These are phyloP conservation scores for Trichonephila inaurata DNA, from an alignment of 1,140 invertebrate species.

Conservation along the genomic window DNA sequence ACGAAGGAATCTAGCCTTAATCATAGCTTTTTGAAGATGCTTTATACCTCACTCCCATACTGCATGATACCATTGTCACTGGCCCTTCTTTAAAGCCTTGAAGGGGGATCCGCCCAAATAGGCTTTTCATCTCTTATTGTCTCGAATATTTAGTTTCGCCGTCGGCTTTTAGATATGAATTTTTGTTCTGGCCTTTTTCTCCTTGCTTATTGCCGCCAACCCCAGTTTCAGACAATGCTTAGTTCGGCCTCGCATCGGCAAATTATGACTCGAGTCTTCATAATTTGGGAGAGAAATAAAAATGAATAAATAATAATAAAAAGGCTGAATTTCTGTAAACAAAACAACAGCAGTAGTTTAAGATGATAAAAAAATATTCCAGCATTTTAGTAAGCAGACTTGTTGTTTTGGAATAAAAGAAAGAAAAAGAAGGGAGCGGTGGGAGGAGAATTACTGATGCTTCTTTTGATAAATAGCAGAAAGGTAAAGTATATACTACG, in stretches of 20 bases:
- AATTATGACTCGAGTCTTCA: neutral
- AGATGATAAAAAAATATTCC: neutral
- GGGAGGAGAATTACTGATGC: neutral
- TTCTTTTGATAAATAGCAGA: conserved; percentile 10
- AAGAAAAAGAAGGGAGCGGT: neutral
- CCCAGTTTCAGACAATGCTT: conserved; percentile 48
- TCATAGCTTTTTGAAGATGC: conserved; percentile 61
- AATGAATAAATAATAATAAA: neutral
- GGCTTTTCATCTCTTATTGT: conserved; percentile 58
- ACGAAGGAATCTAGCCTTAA: conserved; percentile 62
- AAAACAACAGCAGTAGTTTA: neutral
- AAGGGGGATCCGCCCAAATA: conserved; percentile 57
- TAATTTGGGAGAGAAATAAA: conserved; percentile 12
- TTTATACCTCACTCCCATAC: conserved; percentile 53
- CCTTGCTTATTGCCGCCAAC: neutral
- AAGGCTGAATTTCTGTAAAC: neutral
- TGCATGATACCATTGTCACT: conserved; percentile 41
- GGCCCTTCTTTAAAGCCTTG: conserved; percentile 10
- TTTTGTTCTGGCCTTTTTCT: conserved; percentile 40
- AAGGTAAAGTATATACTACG: neutral
- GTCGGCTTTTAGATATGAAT: conserved; percentile 37
- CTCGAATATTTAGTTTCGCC: conserved; percentile 55
- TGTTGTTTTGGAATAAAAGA: neutral
- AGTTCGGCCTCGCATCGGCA: neutral
- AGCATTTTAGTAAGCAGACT: conserved; percentile 9